These are phyloP conservation scores for Drosophila hydei DNA, from an alignment of 1,140 invertebrate species.

Conservation along the genomic window DNA sequence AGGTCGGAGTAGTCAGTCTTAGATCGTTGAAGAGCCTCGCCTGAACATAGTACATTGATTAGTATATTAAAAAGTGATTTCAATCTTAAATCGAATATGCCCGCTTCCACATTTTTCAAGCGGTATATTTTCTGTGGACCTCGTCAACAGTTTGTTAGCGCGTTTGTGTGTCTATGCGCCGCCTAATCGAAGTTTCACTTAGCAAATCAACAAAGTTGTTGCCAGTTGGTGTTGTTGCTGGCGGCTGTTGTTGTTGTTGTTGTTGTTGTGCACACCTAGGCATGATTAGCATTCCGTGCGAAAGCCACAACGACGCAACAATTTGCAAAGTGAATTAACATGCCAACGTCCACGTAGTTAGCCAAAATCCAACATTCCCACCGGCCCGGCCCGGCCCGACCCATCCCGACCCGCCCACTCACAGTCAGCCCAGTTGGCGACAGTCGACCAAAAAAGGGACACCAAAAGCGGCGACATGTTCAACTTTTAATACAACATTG, in stretches of 20 bases:
- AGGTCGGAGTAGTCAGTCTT: too few relatives aligned
- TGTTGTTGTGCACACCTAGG: conserved; percentile 47
- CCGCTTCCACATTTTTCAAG: too few relatives aligned
- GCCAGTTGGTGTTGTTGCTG: conserved; percentile 24
- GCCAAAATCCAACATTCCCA: conserved; percentile 23
- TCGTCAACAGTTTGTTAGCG: conserved; percentile 20
- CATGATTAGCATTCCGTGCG: conserved; percentile 64
- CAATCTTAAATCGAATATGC: too few relatives aligned
- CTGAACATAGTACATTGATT: too few relatives aligned
- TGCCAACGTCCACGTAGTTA: conserved; percentile 54
- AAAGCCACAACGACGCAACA: conserved; percentile 62
- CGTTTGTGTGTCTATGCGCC: conserved; percentile 29
- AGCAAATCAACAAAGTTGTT: conserved; percentile 76
- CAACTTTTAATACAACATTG: conserved; percentile 76
- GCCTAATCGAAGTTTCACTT: conserved; percentile 80
- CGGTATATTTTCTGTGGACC: conserved; percentile 23
- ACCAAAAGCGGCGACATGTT: conserved; percentile 63
- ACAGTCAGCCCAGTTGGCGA: too few relatives aligned
- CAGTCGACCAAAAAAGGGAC: conserved; percentile 4
- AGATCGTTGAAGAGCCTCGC: too few relatives aligned
- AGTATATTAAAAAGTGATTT: too few relatives aligned
- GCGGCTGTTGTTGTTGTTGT: conserved; percentile 18
- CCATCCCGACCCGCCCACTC: background rate
- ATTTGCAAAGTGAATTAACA: conserved; percentile 82
- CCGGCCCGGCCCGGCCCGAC: background rate